phyloP scores from a whole-genome alignment of 2,888 invertebrate genomes.

The Heliconius ethilla region DNA sequence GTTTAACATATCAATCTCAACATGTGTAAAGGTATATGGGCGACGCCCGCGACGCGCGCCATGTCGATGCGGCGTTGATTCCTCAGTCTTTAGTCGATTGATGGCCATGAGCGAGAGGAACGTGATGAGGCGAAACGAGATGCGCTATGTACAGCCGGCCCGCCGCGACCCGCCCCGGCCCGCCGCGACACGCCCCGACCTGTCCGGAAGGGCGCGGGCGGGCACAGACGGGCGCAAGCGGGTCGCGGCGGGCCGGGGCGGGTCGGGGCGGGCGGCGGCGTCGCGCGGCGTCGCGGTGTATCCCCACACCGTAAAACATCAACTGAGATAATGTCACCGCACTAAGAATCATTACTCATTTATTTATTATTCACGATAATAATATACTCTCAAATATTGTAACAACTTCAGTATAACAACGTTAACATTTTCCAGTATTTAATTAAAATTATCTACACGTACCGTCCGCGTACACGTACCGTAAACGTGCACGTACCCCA shows the following conservation, averaged over 20 bases:
- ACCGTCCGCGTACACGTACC: conserved; percentile 48
- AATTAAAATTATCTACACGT: conserved; percentile 74
- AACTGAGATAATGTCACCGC: conserved; percentile 63
- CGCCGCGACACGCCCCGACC: conserved; percentile 48
- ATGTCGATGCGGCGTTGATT: conserved; percentile 77
- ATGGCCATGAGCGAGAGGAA: conserved; percentile 81
- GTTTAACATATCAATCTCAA: conserved; percentile 82
- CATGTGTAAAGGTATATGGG: conserved; percentile 80
- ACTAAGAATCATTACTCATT: conserved; percentile 63
- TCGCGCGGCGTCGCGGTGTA: conserved; percentile 52
- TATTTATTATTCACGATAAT: conserved; percentile 71
- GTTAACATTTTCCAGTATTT: conserved; percentile 77
- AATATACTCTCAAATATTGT: conserved; percentile 83
- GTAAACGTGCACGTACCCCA: conserved; percentile 40
- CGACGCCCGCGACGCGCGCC: conserved; percentile 50
- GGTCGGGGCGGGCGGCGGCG: conserved; percentile 59
- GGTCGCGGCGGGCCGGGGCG: not conserved
- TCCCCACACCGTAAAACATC: conserved; percentile 33
- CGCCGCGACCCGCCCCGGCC: conserved; percentile 64
- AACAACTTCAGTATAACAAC: conserved; percentile 83
- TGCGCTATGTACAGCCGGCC: conserved; percentile 74
- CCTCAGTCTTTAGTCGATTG: conserved; percentile 82
- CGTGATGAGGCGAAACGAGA: conserved; percentile 76
- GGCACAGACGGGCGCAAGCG: too few species aligned
- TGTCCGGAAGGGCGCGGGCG: not conserved